phyloP scores from a whole-genome alignment of 1,140 invertebrate genomes.

The Ostrea denselamellosa region DNA sequence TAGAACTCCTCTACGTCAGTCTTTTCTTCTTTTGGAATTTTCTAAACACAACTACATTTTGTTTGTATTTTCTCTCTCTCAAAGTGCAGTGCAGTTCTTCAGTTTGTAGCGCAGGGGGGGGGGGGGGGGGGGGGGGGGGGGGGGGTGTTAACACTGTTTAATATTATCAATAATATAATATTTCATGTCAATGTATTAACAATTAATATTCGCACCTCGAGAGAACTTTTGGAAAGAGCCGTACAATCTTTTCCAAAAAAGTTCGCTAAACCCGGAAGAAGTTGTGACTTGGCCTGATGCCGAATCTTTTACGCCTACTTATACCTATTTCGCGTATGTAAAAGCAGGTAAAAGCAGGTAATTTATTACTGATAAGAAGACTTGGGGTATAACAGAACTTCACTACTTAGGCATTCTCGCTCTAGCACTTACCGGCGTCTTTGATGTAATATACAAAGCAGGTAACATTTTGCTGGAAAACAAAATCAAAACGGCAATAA shows the following conservation, averaged over 20 bases:
- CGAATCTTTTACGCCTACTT: background rate
- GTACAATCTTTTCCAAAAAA: background rate
- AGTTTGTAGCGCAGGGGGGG: too few species aligned
- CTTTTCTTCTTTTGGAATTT: too few species aligned
- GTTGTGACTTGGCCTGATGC: background rate
- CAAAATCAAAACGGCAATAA: background rate
- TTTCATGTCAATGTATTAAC: too few species aligned
- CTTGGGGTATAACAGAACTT: too few species aligned
- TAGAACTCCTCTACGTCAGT: too few species aligned
- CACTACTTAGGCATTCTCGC: background rate
- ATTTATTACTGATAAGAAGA: background rate
- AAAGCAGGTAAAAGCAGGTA: background rate
- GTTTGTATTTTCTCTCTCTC: too few species aligned
- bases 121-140: too few species aligned
- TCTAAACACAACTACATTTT: too few species aligned
- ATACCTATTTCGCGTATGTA: background rate
- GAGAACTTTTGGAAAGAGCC: background rate
- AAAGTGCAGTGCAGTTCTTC: too few species aligned
- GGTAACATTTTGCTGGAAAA: constrained; percentile 2
- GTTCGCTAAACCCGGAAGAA: background rate
- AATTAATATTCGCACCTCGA: too few species aligned
- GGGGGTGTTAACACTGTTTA: too few species aligned
- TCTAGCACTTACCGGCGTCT: background rate
- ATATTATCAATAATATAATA: too few species aligned
- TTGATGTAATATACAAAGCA: constrained; percentile 2